Base-by-base conservation (phyloP, 2,797 vertebrate species). In the Mus minutoides region DNA sequence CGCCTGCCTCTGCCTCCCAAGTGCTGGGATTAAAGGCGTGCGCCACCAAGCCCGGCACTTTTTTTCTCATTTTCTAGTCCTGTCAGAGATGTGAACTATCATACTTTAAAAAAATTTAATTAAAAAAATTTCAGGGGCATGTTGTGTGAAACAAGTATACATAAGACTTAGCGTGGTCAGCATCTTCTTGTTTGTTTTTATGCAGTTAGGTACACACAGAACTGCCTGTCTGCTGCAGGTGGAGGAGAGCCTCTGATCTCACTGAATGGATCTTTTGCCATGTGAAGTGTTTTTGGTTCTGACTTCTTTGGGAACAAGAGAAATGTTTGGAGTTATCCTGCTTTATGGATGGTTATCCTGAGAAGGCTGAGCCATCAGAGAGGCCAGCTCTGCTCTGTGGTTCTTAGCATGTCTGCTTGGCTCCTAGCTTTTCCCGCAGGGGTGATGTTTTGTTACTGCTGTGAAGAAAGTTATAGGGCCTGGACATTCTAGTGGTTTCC, bases 121-220 rank as follows among this genome's bases (percentile, higher is more conserved):
- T 16, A 90, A 91, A 76, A 52, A 46, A 34, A 56, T 19, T 60
- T 77, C 46, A 73, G 46, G 49, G 8, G 1, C 43, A 75, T 86
- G 95, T 97, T 94, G 43, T 96, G 43, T 56, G 86, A 94, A 96
- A 80, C 22, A 71, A 58, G 21, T 88, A 22, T 79, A 46, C 24
- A 22, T 8, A 85, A 56, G 91, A 76, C 79, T 16, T 22, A 92
- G 0, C 87, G n/a, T 73, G 86, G 69, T 94, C 43, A 87, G 37
- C 0, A 7, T 14, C 67, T 16, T 80, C 40, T 26, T 5, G 3
- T 56, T 62, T 90, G 92, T 69, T 86, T 11, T 64, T 60, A 71
- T 17, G 86, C 34, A 94, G 71, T 9, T 75, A 94, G n/a, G 34
- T 90, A 64, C 4, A 34, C 2, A 91, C 56, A 88, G 78, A 75